phyloP scores from a whole-genome alignment of 2,888 invertebrate genomes.

The Hydraecia micacea region DNA sequence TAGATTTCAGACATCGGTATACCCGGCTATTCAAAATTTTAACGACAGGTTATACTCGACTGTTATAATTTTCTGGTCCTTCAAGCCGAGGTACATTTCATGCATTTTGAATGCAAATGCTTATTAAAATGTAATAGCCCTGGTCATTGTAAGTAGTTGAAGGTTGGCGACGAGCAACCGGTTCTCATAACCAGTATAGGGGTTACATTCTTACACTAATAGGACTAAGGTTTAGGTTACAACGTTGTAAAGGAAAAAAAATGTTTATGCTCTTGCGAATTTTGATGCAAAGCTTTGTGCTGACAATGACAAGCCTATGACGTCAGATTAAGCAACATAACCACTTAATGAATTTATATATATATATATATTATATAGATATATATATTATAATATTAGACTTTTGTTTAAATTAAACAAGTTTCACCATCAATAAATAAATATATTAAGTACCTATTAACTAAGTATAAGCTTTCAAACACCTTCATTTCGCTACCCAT shows the following conservation, averaged over 20 bases:
- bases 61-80: conserved; percentile 26
- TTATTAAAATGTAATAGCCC: conserved; percentile 52
- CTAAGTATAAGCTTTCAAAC: too few species aligned
- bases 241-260: not conserved
- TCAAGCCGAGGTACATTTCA: conserved; percentile 11
- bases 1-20: conserved; percentile 17
- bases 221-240: conserved; percentile 42
- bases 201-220: conserved; percentile 60
- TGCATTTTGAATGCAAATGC: conserved; percentile 43
- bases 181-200: conserved; percentile 58
- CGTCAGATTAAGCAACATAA: not conserved
- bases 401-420: not conserved
- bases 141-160: conserved; percentile 53
- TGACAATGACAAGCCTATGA: not conserved
- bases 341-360: not conserved
- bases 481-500: not conserved
- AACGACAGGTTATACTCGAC: conserved; percentile 29
- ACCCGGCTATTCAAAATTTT: conserved; percentile 25
- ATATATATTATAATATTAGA: too few species aligned
- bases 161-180: conserved; percentile 63
- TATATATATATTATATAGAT: too few species aligned
- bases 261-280: not conserved
- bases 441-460: too few species aligned
- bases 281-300: not conserved
- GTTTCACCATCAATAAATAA: too few species aligned